These are phyloP conservation scores for Psittacula derbiana DNA, from an alignment of 2,797 vertebrate species.

Conservation along the genomic window DNA sequence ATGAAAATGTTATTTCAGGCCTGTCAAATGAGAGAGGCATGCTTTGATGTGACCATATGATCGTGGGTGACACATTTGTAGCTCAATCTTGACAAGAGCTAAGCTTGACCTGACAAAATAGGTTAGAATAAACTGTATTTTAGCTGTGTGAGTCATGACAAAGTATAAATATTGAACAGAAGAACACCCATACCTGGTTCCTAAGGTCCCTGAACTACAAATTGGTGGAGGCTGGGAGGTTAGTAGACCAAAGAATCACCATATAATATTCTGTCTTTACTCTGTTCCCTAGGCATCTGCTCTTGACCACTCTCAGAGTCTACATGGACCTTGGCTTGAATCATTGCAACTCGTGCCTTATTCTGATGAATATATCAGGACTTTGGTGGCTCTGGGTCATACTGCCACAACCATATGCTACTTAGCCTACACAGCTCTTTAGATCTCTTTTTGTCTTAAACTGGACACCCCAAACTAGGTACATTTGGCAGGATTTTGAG, in stretches of 20 bases:
- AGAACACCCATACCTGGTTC: neutral
- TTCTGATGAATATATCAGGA: neutral
- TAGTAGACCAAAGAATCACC: neutral
- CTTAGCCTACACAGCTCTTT: neutral
- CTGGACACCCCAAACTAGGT: neutral
- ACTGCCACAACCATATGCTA: neutral
- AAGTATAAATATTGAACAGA: neutral
- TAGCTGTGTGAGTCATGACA: neutral
- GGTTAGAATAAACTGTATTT: neutral
- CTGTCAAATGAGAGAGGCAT: neutral
- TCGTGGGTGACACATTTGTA: neutral
- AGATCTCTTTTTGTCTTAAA: neutral
- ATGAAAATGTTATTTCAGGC: constrained; percentile 41
- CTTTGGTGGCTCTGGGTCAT: neutral
- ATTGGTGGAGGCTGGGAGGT: neutral
- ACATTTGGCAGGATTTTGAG: neutral
- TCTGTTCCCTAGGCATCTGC: neutral
- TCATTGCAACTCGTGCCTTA: neutral
- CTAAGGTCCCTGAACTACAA: neutral
- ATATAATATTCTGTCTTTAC: neutral
- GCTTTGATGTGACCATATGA: constrained; percentile 31
- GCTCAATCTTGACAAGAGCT: neutral
- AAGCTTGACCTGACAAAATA: neutral
- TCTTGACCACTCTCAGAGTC: neutral
- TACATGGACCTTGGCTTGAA: neutral